phyloP scores from a whole-genome alignment of 2,113 vertebrate species.

The Illadopsis cleaveri region DNA sequence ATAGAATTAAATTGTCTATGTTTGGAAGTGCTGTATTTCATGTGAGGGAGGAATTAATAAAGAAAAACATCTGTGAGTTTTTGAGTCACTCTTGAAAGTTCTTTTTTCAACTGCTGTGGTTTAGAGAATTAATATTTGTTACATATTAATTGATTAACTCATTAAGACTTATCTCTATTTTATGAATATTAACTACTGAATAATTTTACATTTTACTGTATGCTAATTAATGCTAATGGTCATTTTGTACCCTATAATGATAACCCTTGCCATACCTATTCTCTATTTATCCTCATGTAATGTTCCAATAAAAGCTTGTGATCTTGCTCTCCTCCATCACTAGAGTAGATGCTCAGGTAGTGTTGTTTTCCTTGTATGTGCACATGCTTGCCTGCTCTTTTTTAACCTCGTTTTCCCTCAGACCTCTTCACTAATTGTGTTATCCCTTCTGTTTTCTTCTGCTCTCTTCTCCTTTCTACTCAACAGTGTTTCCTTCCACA shows the following conservation, averaged over 20 bases:
- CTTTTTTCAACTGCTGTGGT: not conserved
- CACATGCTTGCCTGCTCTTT: constrained; percentile 59
- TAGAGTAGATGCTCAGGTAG: not conserved
- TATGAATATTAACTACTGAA: not conserved
- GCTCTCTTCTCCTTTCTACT: constrained; percentile 80
- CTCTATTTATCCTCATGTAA: constrained; percentile 40
- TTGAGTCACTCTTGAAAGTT: not conserved
- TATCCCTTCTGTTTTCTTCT: constrained; percentile 81
- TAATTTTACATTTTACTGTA: not conserved
- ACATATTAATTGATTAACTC: not conserved
- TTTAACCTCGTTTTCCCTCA: constrained; percentile 74
- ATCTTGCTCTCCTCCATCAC: constrained; percentile 20
- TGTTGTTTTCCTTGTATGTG: constrained; percentile 65
- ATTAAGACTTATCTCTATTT: not conserved
- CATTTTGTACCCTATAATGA: not conserved
- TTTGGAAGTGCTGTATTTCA: not conserved
- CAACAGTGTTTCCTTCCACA: constrained; percentile 99
- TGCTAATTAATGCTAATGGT: constrained; percentile 1
- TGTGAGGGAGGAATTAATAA: not conserved
- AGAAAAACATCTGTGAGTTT: not conserved
- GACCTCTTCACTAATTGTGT: constrained; percentile 80
- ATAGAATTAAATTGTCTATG: not conserved
- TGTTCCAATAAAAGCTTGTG: constrained; percentile 46
- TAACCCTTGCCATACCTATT: constrained; percentile 33
- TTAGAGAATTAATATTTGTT: not conserved